Percentiles rank a stretch among this genome's conserved stretches.
Evolutionary conservation across 2,888 invertebrate genomes (phyloP).

Genomic region (Ennomos quercinarius): DNA sequence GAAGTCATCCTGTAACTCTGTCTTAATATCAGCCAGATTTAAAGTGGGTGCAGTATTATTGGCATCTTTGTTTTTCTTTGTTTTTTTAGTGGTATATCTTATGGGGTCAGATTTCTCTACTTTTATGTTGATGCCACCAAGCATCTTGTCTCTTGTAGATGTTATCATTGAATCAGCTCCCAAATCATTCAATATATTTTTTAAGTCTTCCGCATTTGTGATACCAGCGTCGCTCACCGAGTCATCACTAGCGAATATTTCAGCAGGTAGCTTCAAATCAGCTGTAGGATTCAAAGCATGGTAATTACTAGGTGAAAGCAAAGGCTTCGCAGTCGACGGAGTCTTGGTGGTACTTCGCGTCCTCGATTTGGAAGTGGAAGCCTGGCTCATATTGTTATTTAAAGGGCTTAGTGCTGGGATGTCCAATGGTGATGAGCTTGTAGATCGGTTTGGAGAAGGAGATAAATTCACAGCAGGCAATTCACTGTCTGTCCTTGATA

Average conservation of each 20-base stretch:
- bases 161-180: conserved; percentile 48
- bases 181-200: conserved; percentile 60
- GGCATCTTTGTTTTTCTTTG: conserved; percentile 62
- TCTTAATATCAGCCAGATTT: conserved; percentile 76
- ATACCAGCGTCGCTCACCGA: conserved; percentile 73
- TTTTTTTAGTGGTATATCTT: conserved; percentile 59
- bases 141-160: conserved; percentile 70
- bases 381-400: conserved; percentile 49
- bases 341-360: conserved; percentile 37
- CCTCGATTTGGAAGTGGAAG: conserved; percentile 59
- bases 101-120: conserved; percentile 57
- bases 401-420: conserved; percentile 51
- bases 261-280: conserved; percentile 77
- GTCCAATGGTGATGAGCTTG: conserved; percentile 49
- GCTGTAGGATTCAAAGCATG: conserved; percentile 69
- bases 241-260: conserved; percentile 83
- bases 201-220: conserved; percentile 59
- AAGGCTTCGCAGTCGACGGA: conserved; percentile 49
- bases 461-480: conserved; percentile 56
- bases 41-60: conserved; percentile 48
- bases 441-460: conserved; percentile 58
- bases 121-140: conserved; percentile 78
- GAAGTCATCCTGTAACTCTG: conserved; percentile 78
- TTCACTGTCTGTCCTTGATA: conserved; percentile 48
- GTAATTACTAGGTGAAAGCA: conserved; percentile 61